Evolutionary conservation across 2,113 vertebrate species (phyloP).

Genomic region (Dromas ardeola): DNA sequence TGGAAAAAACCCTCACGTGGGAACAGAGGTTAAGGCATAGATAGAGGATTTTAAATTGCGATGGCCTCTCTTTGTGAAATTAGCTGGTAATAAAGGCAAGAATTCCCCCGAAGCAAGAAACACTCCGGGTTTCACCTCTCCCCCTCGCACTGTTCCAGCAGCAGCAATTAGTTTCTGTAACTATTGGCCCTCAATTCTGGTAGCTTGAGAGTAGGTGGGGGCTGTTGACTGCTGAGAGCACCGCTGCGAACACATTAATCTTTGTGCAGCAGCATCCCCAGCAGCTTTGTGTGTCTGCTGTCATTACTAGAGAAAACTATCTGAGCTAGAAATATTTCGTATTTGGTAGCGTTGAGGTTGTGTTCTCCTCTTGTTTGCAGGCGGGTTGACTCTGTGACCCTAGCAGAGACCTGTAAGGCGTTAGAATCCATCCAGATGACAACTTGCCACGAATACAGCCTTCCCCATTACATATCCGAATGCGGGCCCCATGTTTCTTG

Average conservation of each 20-base stretch:
- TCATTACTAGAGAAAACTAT: neutral
- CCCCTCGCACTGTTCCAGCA: neutral
- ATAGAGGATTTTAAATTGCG: neutral
- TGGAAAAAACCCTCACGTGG: neutral
- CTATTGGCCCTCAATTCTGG: neutral
- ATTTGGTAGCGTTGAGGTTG: neutral
- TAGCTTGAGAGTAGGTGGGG: neutral
- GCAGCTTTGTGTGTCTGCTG: neutral
- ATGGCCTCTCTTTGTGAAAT: neutral
- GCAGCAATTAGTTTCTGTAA: neutral
- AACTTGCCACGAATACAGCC: neutral
- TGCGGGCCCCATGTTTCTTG: neutral
- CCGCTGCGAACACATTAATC: neutral
- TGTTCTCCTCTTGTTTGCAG: neutral
- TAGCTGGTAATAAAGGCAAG: conserved; percentile 2
- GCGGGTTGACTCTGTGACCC: neutral
- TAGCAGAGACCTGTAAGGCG: neutral
- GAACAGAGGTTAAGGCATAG: neutral
- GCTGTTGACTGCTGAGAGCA: neutral
- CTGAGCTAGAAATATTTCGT: neutral
- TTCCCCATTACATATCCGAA: neutral
- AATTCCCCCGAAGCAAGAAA: neutral
- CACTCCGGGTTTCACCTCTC: neutral
- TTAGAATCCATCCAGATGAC: neutral
- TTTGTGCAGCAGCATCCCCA: neutral